phyloP scores from a whole-genome alignment of 2,113 vertebrate species.

The Pagrus major region DNA sequence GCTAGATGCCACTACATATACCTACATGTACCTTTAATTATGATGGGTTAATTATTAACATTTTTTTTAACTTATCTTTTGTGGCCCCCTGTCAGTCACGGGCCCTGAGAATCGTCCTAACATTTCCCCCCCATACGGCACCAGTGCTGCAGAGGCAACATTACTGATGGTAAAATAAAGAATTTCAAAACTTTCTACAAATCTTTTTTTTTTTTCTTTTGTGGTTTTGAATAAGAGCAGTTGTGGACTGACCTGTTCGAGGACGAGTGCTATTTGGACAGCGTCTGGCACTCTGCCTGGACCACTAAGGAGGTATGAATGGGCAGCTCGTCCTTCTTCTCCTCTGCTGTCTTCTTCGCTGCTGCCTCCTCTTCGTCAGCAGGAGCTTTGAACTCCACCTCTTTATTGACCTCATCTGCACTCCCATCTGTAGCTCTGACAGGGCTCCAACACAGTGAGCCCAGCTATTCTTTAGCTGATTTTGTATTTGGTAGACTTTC shows the following conservation, averaged over 20 bases:
- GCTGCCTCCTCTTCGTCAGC: not conserved
- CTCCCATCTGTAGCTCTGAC: not conserved
- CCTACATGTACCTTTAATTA: no score
- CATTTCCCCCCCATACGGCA: no score
- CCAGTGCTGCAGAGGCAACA: no score
- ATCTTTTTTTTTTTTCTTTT: no score
- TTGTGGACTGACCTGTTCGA: not conserved
- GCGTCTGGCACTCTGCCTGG: conserved; percentile 13
- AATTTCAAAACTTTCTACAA: no score
- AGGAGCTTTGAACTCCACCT: not conserved
- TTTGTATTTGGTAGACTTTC: not conserved
- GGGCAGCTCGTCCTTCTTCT: not conserved
- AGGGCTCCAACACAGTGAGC: not conserved
- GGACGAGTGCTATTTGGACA: not conserved
- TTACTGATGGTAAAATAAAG: no score
- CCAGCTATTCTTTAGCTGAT: not conserved
- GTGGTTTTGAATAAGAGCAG: not conserved
- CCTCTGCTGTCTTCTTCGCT: not conserved
- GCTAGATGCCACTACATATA: no score
- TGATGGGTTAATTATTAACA: no score
- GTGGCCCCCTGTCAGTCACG: no score
- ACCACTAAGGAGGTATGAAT: not conserved
- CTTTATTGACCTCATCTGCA: not conserved
- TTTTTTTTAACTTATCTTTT: no score
- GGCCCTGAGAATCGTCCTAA: no score